Evolutionary conservation across 2,888 invertebrate species (phyloP).

Genomic region (Temnothorax rugatulus): DNA sequence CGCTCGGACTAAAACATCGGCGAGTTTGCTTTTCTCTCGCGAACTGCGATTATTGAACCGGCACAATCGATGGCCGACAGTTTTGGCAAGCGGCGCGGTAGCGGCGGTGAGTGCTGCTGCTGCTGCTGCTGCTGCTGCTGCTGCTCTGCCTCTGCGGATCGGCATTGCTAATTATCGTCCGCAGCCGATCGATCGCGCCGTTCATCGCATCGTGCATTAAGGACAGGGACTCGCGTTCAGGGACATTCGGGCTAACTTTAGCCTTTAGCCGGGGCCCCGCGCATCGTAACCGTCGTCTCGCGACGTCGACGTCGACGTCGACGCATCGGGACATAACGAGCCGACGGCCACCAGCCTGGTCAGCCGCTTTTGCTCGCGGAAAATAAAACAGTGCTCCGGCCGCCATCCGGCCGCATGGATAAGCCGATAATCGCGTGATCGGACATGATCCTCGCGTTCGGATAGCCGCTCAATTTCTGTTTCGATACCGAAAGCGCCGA

Average conservation of each 20-base stretch:
- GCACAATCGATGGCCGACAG: conserved; percentile 7
- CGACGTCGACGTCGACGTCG: conserved; percentile 70
- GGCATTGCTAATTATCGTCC: conserved; percentile 61
- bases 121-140: conserved; percentile 17
- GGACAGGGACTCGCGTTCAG: conserved; percentile 80
- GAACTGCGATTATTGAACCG: conserved; percentile 29
- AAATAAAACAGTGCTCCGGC: conserved; percentile 82
- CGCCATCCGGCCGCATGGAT: conserved; percentile 79
- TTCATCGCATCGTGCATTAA: conserved; percentile 64
- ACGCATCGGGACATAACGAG: conserved; percentile 75
- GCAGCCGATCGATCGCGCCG: conserved; percentile 67
- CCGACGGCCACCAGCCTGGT: conserved; percentile 67
- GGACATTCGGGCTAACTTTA: conserved; percentile 85
- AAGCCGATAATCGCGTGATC: conserved; percentile 75
- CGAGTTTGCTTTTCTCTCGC: conserved; percentile 25
- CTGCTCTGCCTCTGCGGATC: conserved; percentile 51
- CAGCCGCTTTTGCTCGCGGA: conserved; percentile 76
- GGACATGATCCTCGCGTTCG: conserved; percentile 32
- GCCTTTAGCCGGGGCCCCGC: conserved; percentile 80
- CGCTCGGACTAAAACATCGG: conserved; percentile 11
- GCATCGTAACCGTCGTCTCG: conserved; percentile 39
- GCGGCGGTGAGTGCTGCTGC: conserved; percentile 24
- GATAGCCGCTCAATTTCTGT: conserved; percentile 28
- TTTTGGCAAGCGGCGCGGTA: not conserved
- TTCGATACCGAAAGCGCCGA: not conserved